These are phyloP conservation scores for Prietella phreatophila DNA, from an alignment of 2,113 vertebrate species.

Conservation along the genomic window DNA sequence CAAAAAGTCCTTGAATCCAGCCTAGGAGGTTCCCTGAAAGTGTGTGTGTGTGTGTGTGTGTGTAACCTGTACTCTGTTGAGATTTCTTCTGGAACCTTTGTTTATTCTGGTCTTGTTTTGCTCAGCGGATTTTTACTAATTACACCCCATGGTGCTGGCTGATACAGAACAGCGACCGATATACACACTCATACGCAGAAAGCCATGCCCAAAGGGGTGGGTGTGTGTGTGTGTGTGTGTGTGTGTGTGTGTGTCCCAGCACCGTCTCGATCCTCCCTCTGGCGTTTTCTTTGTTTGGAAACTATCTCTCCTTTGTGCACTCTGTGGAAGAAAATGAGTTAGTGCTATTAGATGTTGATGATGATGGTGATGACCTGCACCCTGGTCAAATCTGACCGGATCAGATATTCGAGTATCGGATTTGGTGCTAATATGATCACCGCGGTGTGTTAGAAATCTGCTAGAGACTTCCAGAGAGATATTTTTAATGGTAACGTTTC, in stretches of 20 bases:
- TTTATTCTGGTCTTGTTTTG: slow-evolving; percentile 10
- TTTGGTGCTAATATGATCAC: background rate
- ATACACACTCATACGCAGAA: slow-evolving; percentile 2
- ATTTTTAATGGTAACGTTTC: background rate
- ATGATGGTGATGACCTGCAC: background rate
- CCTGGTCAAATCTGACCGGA: background rate
- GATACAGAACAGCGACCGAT: background rate
- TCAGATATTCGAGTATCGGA: background rate
- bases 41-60: background rate
- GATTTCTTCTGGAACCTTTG: background rate
- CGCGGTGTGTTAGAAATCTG: background rate
- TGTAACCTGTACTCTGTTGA: background rate
- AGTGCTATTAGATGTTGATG: background rate
- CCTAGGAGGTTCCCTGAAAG: background rate
- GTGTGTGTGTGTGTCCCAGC: slow-evolving; percentile 23
- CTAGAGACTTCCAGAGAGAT: background rate
- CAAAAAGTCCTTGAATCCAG: background rate
- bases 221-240: slow-evolving; percentile 16
- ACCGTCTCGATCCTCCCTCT: slow-evolving; percentile 2
- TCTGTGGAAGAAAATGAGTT: background rate
- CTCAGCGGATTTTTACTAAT: slow-evolving; percentile 9
- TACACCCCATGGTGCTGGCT: slow-evolving; percentile 16
- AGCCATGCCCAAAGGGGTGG: slow-evolving; percentile 21
- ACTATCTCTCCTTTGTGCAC: background rate
- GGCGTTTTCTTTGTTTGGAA: slow-evolving; percentile 28